Conservation (phyloP, 2,797 vertebrate genomes). For the Lateolabrax maculatus region DNA sequence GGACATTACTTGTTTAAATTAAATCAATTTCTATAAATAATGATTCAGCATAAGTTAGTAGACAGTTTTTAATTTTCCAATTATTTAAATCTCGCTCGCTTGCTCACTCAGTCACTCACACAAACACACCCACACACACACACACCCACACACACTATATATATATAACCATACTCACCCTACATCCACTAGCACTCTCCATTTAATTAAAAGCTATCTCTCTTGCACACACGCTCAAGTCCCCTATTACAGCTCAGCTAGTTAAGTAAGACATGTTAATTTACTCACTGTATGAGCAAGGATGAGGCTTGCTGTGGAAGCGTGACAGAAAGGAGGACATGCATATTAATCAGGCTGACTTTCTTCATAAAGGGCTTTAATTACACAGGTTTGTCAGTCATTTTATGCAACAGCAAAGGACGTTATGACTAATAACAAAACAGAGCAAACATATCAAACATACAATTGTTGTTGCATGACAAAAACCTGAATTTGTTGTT, state of each 20-base stretch:
- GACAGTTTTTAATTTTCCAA: background rate
- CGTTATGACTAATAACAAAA: conserved; percentile 5
- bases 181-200: background rate
- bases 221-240: conserved; percentile 7
- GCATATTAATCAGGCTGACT: conserved; percentile 39
- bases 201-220: conserved; percentile 47
- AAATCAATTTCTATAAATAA: background rate
- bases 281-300: conserved; percentile 32
- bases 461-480: background rate
- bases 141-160: background rate
- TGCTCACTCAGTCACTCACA: background rate
- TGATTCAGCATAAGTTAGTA: background rate
- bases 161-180: background rate
- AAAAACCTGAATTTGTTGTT: background rate
- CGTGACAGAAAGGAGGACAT: conserved; percentile 38
- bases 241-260: conserved; percentile 30
- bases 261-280: conserved; percentile 44
- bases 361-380: conserved; percentile 35
- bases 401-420: background rate
- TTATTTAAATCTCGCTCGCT: background rate
- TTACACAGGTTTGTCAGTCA: conserved; percentile 16
- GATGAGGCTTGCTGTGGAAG: conserved; percentile 20
- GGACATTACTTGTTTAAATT: background rate
- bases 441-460: conserved; percentile 11
- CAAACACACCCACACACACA: too few species aligned